Base-by-base conservation (phyloP, 2,888 invertebrate genomes). In the Sepioteuthis lessoniana region DNA sequence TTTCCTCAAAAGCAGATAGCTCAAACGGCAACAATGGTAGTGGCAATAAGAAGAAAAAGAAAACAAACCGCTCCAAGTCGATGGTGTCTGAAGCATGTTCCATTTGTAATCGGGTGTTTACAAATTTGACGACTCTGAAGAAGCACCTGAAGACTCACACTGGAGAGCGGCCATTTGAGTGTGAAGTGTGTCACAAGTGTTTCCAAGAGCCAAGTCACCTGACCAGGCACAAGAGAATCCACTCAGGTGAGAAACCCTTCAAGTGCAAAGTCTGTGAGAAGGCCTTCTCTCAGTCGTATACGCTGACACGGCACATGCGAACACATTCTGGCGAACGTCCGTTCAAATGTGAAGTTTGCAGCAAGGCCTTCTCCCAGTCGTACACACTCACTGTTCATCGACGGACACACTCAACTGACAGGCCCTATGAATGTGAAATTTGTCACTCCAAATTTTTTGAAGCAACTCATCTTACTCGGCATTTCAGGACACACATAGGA, bases 211-310 rank as follows among this genome's bases (percentile, higher is more conserved):
- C 92, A 19, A 92, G 92, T 42, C 92, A 92, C 47, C 47, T 92
- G 92, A 92, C 92, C 25, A 92, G 92, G 42, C 92, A 92, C 46
- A 92, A 92, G 42, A 92, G 92, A 42, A 92, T 92, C 21, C 92
- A 92, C 38, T 92, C 92, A 47, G 92, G 92, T n/a, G 92, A 92
- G n/a, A 92, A 92, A 42, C 92, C 92, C 42, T 92, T 92, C 47
- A 92, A 92, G 47, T 92, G 92, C 92, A 92, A 92, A 92, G 92
- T 92, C 92, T 92, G 92, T 47, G 92, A 92, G 92, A 92, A 92
- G 92, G 92, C 92, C 92, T 92, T 92, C 92, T 92, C 92, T 47
- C 92, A 92, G 92, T 92, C 92, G 42, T 92, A 92, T 35, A 92
- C 92, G 92, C 92, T 92, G 92, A 92, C 92, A 42, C 92, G 92